Evolutionary conservation across 2,797 vertebrate species (phyloP).

Genomic region (Furcifer pardalis): DNA sequence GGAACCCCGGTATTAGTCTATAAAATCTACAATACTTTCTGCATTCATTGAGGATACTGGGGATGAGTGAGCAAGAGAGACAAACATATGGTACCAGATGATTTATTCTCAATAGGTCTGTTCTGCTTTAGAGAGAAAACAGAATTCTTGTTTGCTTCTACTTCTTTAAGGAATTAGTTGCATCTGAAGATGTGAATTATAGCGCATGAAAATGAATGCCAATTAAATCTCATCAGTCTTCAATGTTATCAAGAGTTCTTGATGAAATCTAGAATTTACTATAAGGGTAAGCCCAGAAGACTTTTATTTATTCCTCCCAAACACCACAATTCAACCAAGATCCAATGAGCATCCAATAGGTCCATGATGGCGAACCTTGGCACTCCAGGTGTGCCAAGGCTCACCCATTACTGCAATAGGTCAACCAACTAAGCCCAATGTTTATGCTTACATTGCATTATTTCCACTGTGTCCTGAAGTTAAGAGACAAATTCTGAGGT

Average conservation of each 20-base stretch:
- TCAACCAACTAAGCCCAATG: too few relatives aligned
- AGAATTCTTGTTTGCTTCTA: fast-evolving
- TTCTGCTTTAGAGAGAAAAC: background rate
- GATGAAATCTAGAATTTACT: background rate
- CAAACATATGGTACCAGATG: background rate
- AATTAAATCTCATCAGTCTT: too few relatives aligned
- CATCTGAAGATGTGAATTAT: too few relatives aligned
- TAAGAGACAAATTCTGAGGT: background rate
- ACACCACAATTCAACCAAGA: background rate
- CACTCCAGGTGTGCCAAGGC: too few relatives aligned
- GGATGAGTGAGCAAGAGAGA: background rate
- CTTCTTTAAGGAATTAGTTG: conserved; percentile 1
- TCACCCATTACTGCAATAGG: too few relatives aligned
- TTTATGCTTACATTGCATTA: too few relatives aligned
- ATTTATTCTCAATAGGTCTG: fast-evolving
- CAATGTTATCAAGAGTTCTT: too few relatives aligned
- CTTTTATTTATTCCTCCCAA: background rate
- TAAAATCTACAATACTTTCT: too few relatives aligned
- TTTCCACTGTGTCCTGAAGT: background rate
- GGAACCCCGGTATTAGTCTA: too few relatives aligned
- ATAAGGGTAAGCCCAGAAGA: background rate
- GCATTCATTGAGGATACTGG: background rate
- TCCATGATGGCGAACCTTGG: background rate
- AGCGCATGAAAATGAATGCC: too few relatives aligned
- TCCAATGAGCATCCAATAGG: background rate